Evolutionary conservation across 2,113 vertebrate species (phyloP).

Genomic region (Mohoua ochrocephala): DNA sequence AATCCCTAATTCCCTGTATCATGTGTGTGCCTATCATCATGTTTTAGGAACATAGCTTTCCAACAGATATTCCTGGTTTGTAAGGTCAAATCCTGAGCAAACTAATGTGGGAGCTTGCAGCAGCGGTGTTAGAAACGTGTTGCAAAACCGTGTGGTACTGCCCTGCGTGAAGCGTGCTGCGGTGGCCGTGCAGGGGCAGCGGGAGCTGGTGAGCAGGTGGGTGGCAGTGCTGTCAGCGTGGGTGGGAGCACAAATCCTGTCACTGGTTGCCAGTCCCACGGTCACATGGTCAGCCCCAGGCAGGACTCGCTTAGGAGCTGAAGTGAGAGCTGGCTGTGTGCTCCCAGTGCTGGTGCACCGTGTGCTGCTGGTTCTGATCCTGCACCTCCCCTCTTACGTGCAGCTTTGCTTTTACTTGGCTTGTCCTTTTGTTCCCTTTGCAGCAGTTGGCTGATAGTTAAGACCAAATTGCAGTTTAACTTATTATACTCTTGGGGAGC

Average conservation of each 20-base stretch:
- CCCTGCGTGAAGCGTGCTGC: not conserved
- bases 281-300: not conserved
- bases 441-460: not conserved
- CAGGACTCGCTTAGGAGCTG: fast-evolving
- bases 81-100: not conserved
- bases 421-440: not conserved
- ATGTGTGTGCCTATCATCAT: not conserved
- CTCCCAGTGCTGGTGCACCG: not conserved
- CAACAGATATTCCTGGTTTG: not conserved
- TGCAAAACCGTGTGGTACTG: fast-evolving
- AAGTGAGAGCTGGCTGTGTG: not conserved
- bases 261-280: not conserved
- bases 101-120: not conserved
- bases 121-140: not conserved
- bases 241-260: not conserved
- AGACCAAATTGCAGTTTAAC: not conserved
- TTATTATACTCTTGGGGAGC: not conserved
- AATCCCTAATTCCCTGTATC: not conserved
- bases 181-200: not conserved
- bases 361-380: not conserved
- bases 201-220: not conserved
- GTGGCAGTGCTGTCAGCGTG: not conserved
- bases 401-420: not conserved
- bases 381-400: not conserved
- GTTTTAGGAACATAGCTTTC: not conserved